Evolutionary conservation across 2,888 invertebrate species (phyloP), one percentile per base, ranked within the genome.

Genomic region (Zygogramma bicolorata): DNA sequence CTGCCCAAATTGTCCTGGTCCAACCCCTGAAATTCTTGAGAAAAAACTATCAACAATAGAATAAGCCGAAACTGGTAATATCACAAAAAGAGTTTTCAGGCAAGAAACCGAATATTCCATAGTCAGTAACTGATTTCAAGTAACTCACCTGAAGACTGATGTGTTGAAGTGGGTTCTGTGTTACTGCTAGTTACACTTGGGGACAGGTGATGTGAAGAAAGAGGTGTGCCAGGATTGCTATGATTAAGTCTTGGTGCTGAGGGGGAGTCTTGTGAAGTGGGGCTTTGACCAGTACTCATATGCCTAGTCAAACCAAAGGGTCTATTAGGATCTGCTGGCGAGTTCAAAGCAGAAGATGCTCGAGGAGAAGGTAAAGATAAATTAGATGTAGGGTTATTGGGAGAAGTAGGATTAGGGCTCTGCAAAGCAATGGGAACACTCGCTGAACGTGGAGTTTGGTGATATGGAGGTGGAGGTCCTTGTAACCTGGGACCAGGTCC

Each of bases 391-490:
- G 92, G 91, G 84, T 93, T 93, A 78, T 92, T 92, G 1, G 93
- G 93, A 77, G 93, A 93, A 58, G 91, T 89, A 0, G 93, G 93
- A 85, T 91, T 93, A 10, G 93, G 93, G 81, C 93, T 93, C 82
- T 93, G 92, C 80, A 92, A 90, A 42, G 93, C 92, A 76, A 93
- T 93, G 53, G 93, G 93, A 76, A 93, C 93, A 79, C 93, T 93
- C 38, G 93, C 92, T 68, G 93, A 93, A 73, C 93, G 89, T 69
- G 92, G 92, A 25, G 93, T 92, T 83, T 92, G 93, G 85, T 93
- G 93, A 86, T 93, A 93, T 42, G 93, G 93, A 13, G 94, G 94
- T 20, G 94, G 94, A n/a, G 94, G 94, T 4, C 93, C 93, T 86
- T 93, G 93, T 78, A 90, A 87, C 70, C 91, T 85, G 40, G 90